phyloP scores from a whole-genome alignment of 2,797 vertebrate genomes.

The Serranus cabrilla region DNA sequence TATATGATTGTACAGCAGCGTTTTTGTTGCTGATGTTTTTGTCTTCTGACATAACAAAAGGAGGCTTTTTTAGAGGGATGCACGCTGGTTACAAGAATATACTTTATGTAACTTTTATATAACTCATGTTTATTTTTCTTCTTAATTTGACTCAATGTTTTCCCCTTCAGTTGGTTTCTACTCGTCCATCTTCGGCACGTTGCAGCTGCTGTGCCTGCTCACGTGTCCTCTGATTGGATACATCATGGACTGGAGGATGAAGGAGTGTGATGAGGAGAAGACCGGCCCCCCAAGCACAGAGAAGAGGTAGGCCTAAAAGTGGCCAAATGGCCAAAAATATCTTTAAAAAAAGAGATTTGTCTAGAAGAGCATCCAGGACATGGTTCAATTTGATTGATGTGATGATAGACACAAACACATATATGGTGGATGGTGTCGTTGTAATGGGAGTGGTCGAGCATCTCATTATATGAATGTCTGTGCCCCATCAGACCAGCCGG shows the following conservation, averaged over 20 bases:
- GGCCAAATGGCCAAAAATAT: too few relatives aligned
- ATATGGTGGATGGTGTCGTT: neutral
- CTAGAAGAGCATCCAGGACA: too few relatives aligned
- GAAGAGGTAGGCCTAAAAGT: conserved; percentile 55
- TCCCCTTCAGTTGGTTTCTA: conserved; percentile 87
- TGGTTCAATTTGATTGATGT: too few relatives aligned
- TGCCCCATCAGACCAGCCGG: conserved; percentile 35
- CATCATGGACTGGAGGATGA: conserved; percentile 96
- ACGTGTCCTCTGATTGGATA: conserved; percentile 94
- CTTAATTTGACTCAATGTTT: neutral
- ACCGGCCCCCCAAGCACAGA: conserved; percentile 27
- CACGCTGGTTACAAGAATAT: too few relatives aligned
- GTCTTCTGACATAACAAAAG: too few relatives aligned
- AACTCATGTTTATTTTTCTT: neutral
- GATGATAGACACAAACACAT: neutral
- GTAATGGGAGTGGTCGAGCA: neutral
- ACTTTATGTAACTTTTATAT: too few relatives aligned
- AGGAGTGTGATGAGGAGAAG: conserved; percentile 83
- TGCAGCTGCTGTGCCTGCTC: conserved; percentile 91
- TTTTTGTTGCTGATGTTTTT: too few relatives aligned
- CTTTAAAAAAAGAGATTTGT: too few relatives aligned
- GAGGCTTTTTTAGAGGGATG: too few relatives aligned
- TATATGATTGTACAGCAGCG: too few relatives aligned
- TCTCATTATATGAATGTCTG: neutral
- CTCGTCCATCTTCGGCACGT: conserved; percentile 91